A percentile compares a stretch with the other conserved stretches of the same genome.
Conservation (phyloP, 2,797 vertebrate species). For the Emydoidea blandingii region DNA sequence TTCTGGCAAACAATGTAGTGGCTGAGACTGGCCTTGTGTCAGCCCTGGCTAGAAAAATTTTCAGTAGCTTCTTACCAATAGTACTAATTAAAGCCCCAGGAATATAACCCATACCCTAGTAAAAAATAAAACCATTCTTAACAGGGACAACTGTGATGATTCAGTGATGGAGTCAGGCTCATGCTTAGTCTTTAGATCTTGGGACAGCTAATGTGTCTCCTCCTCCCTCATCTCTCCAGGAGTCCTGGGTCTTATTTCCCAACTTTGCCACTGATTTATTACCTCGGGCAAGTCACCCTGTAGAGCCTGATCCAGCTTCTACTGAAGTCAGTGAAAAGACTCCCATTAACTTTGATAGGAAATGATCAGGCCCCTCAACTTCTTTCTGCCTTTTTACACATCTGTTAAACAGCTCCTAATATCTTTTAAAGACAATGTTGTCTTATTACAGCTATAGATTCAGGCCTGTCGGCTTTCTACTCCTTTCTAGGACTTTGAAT, state of each 20-base stretch:
- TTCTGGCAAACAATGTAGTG: constrained; percentile 13
- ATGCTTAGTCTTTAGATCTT: neutral
- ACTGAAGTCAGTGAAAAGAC: neutral
- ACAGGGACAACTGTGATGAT: neutral
- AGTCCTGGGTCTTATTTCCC: neutral
- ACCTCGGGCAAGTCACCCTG: neutral
- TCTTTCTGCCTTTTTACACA: neutral
- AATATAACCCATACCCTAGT: constrained; percentile 30
- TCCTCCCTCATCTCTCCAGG: neutral
- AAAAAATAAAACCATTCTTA: constrained; percentile 40
- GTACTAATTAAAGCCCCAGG: constrained; percentile 38
- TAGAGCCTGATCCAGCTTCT: neutral
- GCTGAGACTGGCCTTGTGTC: constrained; percentile 24
- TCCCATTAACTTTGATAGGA: neutral
- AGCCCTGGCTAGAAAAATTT: constrained; percentile 21
- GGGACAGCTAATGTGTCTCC: neutral
- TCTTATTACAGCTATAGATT: neutral
- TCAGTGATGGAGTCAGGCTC: neutral
- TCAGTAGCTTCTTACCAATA: constrained; percentile 53
- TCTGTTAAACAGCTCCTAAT: neutral
- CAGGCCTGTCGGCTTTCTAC: neutral
- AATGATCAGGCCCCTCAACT: neutral
- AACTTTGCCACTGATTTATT: neutral
- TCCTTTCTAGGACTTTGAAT: neutral
- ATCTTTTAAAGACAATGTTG: neutral